phyloP scores from a whole-genome alignment of 1,140 invertebrate genomes.

The Eriocheir sinensis region DNA sequence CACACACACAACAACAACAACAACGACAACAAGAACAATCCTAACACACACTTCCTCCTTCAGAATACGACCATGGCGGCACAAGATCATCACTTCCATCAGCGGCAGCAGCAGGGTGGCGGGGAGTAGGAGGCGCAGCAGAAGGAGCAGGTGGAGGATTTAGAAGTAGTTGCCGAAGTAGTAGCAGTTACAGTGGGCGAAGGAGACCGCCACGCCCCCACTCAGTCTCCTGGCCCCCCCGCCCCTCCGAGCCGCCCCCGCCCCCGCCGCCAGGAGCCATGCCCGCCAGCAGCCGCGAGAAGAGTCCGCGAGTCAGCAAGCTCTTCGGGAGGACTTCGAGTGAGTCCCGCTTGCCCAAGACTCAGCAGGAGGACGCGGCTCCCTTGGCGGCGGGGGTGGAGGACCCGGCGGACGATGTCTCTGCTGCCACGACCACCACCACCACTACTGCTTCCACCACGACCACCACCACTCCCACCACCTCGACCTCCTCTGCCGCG shows the following conservation, averaged over 20 bases:
- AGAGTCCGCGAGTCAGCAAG: constrained; percentile 61
- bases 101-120: not conserved
- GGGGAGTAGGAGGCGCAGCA: no score
- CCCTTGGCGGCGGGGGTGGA: constrained; percentile 35
- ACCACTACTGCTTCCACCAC: not conserved
- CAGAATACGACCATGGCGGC: not conserved
- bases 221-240: not conserved
- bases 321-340: constrained; percentile 54
- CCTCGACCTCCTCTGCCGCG: not conserved
- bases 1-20: constrained; percentile 42
- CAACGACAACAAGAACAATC: not conserved
- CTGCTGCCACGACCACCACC: not conserved
- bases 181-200: constrained; percentile 17
- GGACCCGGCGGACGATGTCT: not conserved
- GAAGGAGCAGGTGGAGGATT: not conserved
- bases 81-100: not conserved
- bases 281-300: constrained; percentile 57
- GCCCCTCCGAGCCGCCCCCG: not conserved
- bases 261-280: constrained; percentile 56
- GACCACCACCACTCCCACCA: not conserved
- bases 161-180: no score
- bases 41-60: not conserved
- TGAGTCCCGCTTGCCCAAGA: constrained; percentile 42
- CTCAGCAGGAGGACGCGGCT: constrained; percentile 8
- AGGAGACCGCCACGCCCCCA: constrained; percentile 31